phyloP scores from a whole-genome alignment of 2,113 vertebrate genomes.

The Chlorocebus sabaeus region DNA sequence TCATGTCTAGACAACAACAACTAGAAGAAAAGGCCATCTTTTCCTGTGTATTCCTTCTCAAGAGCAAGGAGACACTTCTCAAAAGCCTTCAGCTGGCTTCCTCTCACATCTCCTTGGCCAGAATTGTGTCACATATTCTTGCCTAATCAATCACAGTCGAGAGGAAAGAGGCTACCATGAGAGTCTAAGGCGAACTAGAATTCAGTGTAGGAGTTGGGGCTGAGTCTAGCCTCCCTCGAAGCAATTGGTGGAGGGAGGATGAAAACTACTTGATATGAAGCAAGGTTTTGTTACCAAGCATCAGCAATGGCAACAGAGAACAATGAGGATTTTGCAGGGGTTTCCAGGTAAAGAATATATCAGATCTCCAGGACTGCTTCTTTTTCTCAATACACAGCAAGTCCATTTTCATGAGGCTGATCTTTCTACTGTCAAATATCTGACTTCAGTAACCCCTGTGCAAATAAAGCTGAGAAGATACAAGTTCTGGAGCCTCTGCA shows the following conservation, averaged over 20 bases:
- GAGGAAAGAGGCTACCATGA: not conserved
- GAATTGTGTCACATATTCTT: not conserved
- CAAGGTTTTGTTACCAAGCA: not conserved
- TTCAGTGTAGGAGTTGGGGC: not conserved
- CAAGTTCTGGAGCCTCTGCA: not conserved
- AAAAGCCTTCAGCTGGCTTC: not conserved
- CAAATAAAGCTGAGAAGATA: not conserved
- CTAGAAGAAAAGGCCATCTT: not conserved
- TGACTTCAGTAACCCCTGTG: not conserved
- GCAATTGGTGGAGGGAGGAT: not conserved
- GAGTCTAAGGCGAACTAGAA: not conserved
- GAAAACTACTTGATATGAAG: not conserved
- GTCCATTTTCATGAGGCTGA: not conserved
- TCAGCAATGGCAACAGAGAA: not conserved
- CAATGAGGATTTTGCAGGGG: not conserved
- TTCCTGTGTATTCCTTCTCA: not conserved
- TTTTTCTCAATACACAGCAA: not conserved
- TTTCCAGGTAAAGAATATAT: not conserved
- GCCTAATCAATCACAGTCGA: not conserved
- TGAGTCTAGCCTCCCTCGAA: not conserved
- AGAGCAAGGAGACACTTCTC: not conserved
- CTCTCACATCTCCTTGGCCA: not conserved
- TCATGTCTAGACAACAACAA: not conserved
- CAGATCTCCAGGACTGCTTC: not conserved
- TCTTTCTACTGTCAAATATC: not conserved